Conservation (phyloP, 2,888 invertebrate genomes). For the Noctua fimbriata region DNA sequence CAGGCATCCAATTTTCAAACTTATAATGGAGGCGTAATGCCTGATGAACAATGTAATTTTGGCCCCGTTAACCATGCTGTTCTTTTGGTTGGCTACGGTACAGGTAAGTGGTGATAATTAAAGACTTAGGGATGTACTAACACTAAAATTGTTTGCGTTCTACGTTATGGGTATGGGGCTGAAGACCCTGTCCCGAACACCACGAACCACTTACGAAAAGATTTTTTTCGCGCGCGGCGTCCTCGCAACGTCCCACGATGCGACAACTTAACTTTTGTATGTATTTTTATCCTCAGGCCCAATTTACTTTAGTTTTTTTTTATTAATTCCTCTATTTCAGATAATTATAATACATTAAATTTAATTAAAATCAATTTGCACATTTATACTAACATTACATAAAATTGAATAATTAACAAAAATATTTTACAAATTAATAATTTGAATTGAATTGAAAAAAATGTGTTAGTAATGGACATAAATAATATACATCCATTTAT, state of each 20-base stretch:
- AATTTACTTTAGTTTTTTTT: neutral
- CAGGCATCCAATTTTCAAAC: neutral
- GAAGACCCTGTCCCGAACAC: neutral
- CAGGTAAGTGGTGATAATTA: constrained; percentile 34
- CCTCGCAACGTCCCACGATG: neutral
- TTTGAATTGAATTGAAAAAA: too few relatives aligned
- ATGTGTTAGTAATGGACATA: too few relatives aligned
- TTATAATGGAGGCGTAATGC: constrained; percentile 11
- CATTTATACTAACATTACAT: too few relatives aligned
- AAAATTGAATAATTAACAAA: too few relatives aligned
- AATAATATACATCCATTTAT: neutral
- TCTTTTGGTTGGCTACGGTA: constrained; percentile 55
- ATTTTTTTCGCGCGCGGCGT: neutral
- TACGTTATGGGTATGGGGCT: neutral
- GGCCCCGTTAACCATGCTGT: constrained; percentile 42
- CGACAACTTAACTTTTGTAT: neutral
- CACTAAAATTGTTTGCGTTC: neutral
- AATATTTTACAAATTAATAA: too few relatives aligned
- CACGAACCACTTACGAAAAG: neutral
- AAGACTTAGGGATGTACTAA: neutral
- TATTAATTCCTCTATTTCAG: too few relatives aligned
- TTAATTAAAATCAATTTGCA: too few relatives aligned
- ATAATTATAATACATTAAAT: too few relatives aligned
- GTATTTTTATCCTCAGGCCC: neutral
- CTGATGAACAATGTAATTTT: neutral